Percentiles rank a stretch among this genome's conserved stretches.
These are phyloP conservation scores for Pseudoatta argentina DNA, from an alignment of 1,140 invertebrate species.

Conservation along the genomic window DNA sequence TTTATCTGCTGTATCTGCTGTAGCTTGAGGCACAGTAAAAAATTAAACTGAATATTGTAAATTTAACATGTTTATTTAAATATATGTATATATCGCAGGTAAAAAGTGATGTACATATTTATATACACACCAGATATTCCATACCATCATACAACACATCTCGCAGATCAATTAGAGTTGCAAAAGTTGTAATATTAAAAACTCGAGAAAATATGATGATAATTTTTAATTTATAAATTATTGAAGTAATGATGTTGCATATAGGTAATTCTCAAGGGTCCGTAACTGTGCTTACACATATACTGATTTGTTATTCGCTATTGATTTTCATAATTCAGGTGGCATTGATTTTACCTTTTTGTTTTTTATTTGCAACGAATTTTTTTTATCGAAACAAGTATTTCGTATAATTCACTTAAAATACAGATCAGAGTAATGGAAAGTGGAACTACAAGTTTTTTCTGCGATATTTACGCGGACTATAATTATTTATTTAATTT, in stretches of 20 bases:
- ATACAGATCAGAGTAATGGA: neutral
- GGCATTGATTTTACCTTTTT: neutral
- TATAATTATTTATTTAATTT: slow-evolving; percentile 5
- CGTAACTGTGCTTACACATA: neutral
- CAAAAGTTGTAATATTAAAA: neutral
- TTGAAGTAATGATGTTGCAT: neutral
- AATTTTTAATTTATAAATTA: neutral
- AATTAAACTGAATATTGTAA: neutral
- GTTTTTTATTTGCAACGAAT: neutral
- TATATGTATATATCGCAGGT: neutral
- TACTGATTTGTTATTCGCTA: neutral
- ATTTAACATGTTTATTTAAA: slow-evolving; percentile 21
- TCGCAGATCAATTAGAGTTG: neutral
- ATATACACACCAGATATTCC: neutral
- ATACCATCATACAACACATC: neutral
- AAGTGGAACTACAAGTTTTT: neutral
- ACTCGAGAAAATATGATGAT: neutral
- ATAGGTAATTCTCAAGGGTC: neutral
- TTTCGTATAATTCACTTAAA: neutral
- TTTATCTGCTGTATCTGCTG: slow-evolving; percentile 24
- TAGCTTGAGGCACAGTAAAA: neutral
- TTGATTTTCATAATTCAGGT: neutral
- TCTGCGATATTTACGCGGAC: neutral
- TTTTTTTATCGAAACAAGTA: slow-evolving; percentile 8
- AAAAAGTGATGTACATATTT: neutral